Conservation (phyloP, 2,113 vertebrate genomes). For the Panthera leo region DNA sequence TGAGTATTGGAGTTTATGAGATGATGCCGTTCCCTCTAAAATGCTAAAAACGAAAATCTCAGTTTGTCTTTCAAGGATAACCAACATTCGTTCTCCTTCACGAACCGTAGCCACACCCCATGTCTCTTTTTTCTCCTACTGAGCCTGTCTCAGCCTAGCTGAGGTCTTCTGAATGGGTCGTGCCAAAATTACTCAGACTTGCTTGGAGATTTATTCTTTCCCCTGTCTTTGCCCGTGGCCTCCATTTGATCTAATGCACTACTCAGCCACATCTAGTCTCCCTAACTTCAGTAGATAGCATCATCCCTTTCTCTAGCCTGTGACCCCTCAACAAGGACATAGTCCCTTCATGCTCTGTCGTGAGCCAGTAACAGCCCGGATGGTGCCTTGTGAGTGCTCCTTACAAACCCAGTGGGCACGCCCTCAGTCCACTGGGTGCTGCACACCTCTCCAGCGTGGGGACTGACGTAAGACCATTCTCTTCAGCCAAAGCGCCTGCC, state of each 20-base stretch:
- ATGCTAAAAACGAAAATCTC: not conserved
- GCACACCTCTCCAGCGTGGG: not conserved
- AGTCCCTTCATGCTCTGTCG: fast-evolving
- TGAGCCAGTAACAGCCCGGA: not conserved
- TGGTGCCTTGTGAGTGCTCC: not conserved
- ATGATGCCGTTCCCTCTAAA: not conserved
- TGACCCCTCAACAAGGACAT: fast-evolving
- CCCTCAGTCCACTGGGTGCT: fast-evolving
- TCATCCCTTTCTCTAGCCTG: too few species aligned
- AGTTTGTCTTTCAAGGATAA: not conserved
- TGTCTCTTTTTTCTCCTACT: not conserved
- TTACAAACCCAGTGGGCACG: not conserved
- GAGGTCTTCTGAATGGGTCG: not conserved
- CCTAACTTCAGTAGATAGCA: not conserved
- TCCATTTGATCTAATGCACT: not conserved
- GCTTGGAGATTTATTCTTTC: not conserved
- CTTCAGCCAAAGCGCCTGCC: fast-evolving
- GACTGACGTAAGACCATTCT: not conserved
- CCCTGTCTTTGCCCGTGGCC: not conserved
- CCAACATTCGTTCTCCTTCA: not conserved
- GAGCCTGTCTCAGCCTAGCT: not conserved
- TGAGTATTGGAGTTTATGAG: not conserved
- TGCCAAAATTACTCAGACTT: not conserved
- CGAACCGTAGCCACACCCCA: not conserved
- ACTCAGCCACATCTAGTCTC: too few species aligned